A percentile compares a stretch with the other conserved stretches of the same genome.
Evolutionary conservation across 2,888 invertebrate species (phyloP).

Genomic region (Muscina levida): DNA sequence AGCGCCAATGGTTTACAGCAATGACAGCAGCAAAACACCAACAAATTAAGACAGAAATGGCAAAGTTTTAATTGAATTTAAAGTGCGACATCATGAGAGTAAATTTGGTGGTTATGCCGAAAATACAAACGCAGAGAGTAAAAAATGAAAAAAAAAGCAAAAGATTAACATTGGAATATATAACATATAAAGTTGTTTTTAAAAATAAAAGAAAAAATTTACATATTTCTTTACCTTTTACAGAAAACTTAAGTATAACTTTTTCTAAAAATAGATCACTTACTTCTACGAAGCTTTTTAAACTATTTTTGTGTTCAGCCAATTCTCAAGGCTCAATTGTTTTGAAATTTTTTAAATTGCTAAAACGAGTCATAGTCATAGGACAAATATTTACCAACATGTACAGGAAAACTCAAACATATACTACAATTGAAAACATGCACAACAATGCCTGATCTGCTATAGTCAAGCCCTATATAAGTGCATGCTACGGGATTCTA

Average conservation of each 20-base stretch:
- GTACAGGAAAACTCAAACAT: neutral
- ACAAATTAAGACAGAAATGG: conserved; percentile 66
- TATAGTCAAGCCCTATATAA: neutral
- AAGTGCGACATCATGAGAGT: conserved; percentile 64
- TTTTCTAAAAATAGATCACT: too few species aligned
- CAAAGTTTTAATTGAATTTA: conserved; percentile 70
- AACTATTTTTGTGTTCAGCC: neutral
- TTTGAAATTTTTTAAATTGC: too few species aligned
- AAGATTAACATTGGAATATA: neutral
- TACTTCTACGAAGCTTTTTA: neutral
- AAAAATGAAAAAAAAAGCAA: neutral
- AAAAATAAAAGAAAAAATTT: neutral
- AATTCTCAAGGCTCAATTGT: too few species aligned
- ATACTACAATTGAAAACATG: neutral
- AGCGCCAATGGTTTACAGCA: conserved; percentile 3
- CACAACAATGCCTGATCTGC: neutral
- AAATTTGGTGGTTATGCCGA: conserved; percentile 15
- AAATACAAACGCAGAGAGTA: neutral
- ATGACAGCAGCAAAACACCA: conserved; percentile 46
- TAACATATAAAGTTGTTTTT: neutral
- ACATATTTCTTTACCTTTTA: neutral
- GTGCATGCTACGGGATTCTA: neutral
- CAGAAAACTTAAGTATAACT: too few species aligned
- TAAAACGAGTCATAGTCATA: too few species aligned
- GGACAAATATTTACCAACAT: too few species aligned